These are phyloP conservation scores for Melozone crissalis DNA, from an alignment of 2,113 vertebrate genomes.

Conservation along the genomic window DNA sequence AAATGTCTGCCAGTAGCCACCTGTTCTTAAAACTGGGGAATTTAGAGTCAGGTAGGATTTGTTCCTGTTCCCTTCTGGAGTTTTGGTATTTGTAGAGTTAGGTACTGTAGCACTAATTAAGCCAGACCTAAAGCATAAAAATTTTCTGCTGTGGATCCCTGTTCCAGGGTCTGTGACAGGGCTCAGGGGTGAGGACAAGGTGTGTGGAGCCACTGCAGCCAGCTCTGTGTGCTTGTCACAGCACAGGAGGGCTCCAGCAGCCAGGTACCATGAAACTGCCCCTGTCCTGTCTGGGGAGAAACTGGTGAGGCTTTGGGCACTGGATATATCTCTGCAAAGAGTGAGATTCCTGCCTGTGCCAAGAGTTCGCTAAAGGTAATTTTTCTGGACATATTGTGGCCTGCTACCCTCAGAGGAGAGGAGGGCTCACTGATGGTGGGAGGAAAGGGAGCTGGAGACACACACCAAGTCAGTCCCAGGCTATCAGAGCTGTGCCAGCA, in stretches of 20 bases:
- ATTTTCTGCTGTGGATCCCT: background rate
- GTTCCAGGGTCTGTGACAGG: too few species aligned
- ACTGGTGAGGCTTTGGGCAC: background rate
- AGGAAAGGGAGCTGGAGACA: background rate
- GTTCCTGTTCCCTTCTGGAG: background rate
- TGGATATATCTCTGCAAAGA: background rate
- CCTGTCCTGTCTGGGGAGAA: background rate
- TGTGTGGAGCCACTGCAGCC: background rate
- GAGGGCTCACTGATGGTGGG: background rate
- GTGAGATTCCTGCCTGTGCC: background rate
- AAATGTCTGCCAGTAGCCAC: background rate
- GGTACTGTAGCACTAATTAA: background rate
- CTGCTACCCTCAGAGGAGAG: background rate
- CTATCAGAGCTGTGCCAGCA: background rate
- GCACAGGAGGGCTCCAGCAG: background rate
- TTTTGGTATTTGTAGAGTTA: background rate
- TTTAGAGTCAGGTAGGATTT: background rate
- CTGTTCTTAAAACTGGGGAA: background rate
- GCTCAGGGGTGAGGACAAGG: background rate
- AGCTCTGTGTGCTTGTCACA: background rate
- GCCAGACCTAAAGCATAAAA: background rate
- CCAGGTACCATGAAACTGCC: background rate
- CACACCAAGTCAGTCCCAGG: rapidly evolving
- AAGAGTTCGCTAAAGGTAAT: background rate
- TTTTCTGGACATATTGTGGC: background rate